A percentile compares a stretch with the other conserved stretches of the same genome.
Conservation (phyloP, 2,113 vertebrate species). For the Triplophysa rosa region DNA sequence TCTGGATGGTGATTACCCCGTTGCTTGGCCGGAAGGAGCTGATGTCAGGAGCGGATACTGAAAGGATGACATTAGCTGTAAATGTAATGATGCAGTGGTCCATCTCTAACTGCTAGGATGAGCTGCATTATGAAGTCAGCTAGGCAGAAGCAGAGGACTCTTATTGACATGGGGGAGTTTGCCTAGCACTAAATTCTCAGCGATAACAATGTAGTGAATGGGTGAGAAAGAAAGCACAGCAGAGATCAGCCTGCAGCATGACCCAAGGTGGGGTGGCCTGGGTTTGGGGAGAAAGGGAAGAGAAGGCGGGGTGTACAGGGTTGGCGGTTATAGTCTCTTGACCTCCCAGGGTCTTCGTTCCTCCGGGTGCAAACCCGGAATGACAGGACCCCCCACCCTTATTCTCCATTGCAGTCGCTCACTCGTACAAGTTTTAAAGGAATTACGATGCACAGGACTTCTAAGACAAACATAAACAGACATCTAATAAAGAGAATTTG, state of each 20-base stretch:
- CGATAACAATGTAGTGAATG: slow-evolving; percentile 70
- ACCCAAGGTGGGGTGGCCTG: slow-evolving; percentile 31
- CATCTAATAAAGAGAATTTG: slow-evolving; percentile 22
- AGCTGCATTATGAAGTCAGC: slow-evolving; percentile 65
- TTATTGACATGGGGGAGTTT: slow-evolving; percentile 60
- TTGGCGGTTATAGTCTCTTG: slow-evolving; percentile 67
- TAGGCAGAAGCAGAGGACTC: slow-evolving; percentile 56
- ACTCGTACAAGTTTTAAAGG: background rate
- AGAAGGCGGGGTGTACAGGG: slow-evolving; percentile 17
- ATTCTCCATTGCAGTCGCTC: slow-evolving; percentile 4
- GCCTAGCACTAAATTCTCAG: slow-evolving; percentile 74
- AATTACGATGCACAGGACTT: background rate
- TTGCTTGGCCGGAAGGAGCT: slow-evolving; percentile 4
- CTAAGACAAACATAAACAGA: slow-evolving; percentile 30
- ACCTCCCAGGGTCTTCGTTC: slow-evolving; percentile 66
- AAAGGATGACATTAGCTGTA: slow-evolving; percentile 38
- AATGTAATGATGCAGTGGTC: slow-evolving; percentile 47
- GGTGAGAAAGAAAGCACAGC: slow-evolving; percentile 61
- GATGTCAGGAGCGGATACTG: slow-evolving; percentile 26
- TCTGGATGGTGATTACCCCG: slow-evolving; percentile 20
- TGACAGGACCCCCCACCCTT: slow-evolving; percentile 72
- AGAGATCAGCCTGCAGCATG: slow-evolving; percentile 46
- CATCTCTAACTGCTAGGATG: slow-evolving; percentile 47
- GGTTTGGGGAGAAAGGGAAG: slow-evolving; percentile 36
- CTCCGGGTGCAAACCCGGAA: slow-evolving; percentile 61